Conservation (phyloP, 1,140 invertebrate species). For the Spodoptera frugiperda region DNA sequence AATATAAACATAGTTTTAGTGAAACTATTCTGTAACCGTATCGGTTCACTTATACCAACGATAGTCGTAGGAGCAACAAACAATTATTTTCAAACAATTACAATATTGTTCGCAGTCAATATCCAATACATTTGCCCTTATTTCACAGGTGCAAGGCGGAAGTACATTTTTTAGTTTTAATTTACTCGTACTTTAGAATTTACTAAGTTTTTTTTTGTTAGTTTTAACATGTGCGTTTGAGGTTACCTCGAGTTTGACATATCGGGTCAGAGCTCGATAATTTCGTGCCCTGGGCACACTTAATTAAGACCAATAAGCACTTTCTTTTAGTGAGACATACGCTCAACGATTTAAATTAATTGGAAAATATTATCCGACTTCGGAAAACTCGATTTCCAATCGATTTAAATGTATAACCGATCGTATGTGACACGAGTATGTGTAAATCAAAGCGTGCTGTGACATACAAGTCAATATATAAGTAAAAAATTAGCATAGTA, state of each 20-base stretch:
- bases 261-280: constrained; percentile 47
- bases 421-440: constrained; percentile 60
- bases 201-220: constrained; percentile 52
- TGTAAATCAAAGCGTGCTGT: constrained; percentile 77
- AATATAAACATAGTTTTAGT: not conserved
- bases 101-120: constrained; percentile 23
- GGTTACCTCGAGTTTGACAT: constrained; percentile 61
- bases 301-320: constrained; percentile 54
- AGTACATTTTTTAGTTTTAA: constrained; percentile 64
- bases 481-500: constrained; percentile 71
- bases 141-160: constrained; percentile 58
- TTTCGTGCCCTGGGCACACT: constrained; percentile 51
- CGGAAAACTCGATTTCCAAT: constrained; percentile 29
- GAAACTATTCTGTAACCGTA: not conserved
- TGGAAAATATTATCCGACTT: constrained; percentile 3
- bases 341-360: constrained; percentile 35
- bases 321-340: constrained; percentile 48
- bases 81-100: not conserved
- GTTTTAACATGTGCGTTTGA: constrained; percentile 47
- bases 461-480: constrained; percentile 81
- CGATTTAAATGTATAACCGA: constrained; percentile 47
- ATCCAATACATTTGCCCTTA: constrained; percentile 37
- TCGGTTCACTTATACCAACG: constrained; percentile 2
- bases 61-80: not conserved
- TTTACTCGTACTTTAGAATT: constrained; percentile 56